A percentile compares a stretch with the other conserved stretches of the same genome.
Evolutionary conservation across 1,140 invertebrate species (phyloP).

Genomic region (Ceratoteleas bidentatus): DNA sequence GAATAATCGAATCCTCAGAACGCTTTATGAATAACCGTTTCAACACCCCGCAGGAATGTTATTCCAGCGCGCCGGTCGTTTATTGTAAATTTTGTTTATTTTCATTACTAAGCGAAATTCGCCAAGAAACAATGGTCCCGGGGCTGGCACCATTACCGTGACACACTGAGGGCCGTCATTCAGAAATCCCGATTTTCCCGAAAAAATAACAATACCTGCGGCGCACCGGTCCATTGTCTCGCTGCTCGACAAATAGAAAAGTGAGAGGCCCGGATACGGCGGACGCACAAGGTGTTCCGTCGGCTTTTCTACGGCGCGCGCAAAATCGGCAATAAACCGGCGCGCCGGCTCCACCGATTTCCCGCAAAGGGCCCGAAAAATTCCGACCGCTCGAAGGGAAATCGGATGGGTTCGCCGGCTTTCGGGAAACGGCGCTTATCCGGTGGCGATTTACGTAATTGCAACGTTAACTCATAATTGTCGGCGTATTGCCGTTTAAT

Average conservation of each 20-base stretch:
- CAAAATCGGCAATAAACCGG: slow-evolving; percentile 52
- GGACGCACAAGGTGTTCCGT: slow-evolving; percentile 43
- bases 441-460: slow-evolving; percentile 23
- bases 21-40: slow-evolving; percentile 6
- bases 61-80: slow-evolving; percentile 34
- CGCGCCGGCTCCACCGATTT: slow-evolving; percentile 37
- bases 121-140: slow-evolving; percentile 34
- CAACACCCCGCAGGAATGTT: slow-evolving; percentile 5
- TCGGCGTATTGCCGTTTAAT: slow-evolving; percentile 38
- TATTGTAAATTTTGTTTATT: slow-evolving; percentile 51
- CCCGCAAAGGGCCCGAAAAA: slow-evolving; percentile 30
- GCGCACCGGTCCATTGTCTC: slow-evolving; percentile 40
- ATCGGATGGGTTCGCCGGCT: too few relatives aligned
- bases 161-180: slow-evolving; percentile 21
- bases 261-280: slow-evolving; percentile 41
- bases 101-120: slow-evolving; percentile 50
- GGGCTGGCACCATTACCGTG: slow-evolving; percentile 29
- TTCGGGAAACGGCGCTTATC: background rate
- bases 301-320: slow-evolving; percentile 31
- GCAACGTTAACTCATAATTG: slow-evolving; percentile 44
- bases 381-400: slow-evolving; percentile 2
- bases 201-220: slow-evolving; percentile 59
- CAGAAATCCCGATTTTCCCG: slow-evolving; percentile 49
- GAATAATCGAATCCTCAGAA: slow-evolving; percentile 8
- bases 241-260: slow-evolving; percentile 43